phyloP scores from a whole-genome alignment of 2,888 invertebrate genomes.

The Tetragonisca angustula region DNA sequence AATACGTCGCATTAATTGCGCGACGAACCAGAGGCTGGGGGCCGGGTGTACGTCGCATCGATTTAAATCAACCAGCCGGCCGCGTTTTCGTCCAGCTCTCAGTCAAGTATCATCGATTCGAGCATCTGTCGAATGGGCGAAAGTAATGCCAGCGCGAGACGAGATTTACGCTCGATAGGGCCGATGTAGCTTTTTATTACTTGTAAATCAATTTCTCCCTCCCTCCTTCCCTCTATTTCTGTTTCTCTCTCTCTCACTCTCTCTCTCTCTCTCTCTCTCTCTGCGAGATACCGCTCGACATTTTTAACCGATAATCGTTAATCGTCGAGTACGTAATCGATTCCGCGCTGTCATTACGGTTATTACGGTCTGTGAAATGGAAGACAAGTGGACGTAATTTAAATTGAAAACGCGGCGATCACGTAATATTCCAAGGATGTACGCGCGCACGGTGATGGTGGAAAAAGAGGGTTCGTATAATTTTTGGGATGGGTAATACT shows the following conservation, averaged over 20 bases:
- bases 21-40: neutral
- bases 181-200: neutral
- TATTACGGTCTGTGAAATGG: neutral
- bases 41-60: neutral
- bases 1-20: slow-evolving; percentile 20
- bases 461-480: no score
- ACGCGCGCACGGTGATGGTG: neutral
- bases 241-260: neutral
- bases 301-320: neutral
- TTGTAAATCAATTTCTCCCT: neutral
- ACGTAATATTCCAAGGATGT: neutral
- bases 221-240: no score
- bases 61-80: slow-evolving; percentile 19
- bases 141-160: neutral
- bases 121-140: no score
- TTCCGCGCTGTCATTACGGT: neutral
- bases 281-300: no score
- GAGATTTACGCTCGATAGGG: neutral
- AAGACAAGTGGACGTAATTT: neutral
- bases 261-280: neutral
- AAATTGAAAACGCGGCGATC: neutral
- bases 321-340: neutral
- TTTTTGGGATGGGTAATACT: no score
- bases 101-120: slow-evolving; percentile 11
- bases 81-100: neutral